Conservation (phyloP, 2,888 invertebrate species). For the Parthenolecanium corni region DNA sequence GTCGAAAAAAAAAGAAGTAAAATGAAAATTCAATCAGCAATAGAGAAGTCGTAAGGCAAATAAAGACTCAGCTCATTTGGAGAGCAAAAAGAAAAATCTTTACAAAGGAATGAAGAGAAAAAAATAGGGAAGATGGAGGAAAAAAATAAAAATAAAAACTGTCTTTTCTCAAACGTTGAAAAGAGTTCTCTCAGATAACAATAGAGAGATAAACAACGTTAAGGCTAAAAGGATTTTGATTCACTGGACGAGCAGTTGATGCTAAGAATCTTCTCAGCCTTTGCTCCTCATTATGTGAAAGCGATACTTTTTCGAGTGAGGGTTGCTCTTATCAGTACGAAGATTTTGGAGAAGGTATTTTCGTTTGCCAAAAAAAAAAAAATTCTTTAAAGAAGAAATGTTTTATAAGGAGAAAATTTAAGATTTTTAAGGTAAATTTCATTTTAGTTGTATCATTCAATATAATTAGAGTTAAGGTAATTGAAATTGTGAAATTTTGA, state of each 20-base stretch:
- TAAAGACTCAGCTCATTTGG: conserved; percentile 18
- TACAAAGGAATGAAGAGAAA: background rate
- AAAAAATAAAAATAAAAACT: conserved; percentile 7
- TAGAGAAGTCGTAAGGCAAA: conserved; percentile 1
- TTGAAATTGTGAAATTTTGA: no score
- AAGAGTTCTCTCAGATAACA: conserved; percentile 10
- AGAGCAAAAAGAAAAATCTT: conserved; percentile 13
- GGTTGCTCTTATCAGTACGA: background rate
- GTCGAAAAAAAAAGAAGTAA: no score
- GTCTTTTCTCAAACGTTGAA: conserved; percentile 3
- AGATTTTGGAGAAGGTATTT: background rate
- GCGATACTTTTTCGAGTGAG: background rate
- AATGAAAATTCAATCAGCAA: background rate
- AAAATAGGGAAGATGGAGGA: background rate
- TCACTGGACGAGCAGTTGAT: background rate
- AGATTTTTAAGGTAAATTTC: no score
- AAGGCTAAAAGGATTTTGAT: conserved; percentile 22
- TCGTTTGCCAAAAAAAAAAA: no score
- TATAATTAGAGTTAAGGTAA: no score
- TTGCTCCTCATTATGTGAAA: background rate
- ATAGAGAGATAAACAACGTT: conserved; percentile 22
- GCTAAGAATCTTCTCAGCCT: background rate
- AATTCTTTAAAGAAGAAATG: no score
- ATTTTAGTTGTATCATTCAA: no score
- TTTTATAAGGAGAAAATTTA: no score